Conservation (phyloP, 1,140 invertebrate species). For the Leptestheria dahalacensis region DNA sequence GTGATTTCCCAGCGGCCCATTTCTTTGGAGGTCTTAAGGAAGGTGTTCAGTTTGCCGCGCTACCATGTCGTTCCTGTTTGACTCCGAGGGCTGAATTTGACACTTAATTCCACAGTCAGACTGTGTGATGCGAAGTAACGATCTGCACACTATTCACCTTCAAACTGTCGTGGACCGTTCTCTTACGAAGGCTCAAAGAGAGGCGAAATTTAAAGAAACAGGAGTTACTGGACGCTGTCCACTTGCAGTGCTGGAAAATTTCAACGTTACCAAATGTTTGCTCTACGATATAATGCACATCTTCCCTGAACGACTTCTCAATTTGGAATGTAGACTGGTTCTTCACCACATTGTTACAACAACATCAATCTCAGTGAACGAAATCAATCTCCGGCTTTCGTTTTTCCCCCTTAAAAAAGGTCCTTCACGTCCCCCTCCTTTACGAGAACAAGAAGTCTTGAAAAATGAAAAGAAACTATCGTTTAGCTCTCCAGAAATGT, state of each 20-base stretch:
- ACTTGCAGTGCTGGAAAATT: neutral
- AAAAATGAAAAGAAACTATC: neutral
- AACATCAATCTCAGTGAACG: neutral
- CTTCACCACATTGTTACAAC: neutral
- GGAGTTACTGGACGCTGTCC: neutral
- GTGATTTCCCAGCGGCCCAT: neutral
- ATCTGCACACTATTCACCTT: neutral
- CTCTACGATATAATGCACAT: neutral
- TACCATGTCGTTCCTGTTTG: neutral
- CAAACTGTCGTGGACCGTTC: neutral
- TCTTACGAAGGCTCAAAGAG: neutral
- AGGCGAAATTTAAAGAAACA: neutral
- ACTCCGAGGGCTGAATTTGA: neutral
- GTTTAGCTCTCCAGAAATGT: neutral
- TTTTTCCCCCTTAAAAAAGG: neutral
- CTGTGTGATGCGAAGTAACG: neutral
- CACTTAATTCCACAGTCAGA: neutral
- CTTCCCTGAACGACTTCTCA: neutral
- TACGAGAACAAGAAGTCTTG: neutral
- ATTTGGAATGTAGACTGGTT: neutral
- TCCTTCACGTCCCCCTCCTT: neutral
- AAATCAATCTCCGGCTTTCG: neutral
- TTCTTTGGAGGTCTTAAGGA: neutral
- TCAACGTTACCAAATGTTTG: neutral
- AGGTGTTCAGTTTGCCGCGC: neutral